Base-by-base conservation (phyloP, 2,113 vertebrate genomes). In the Antigone vipio region DNA sequence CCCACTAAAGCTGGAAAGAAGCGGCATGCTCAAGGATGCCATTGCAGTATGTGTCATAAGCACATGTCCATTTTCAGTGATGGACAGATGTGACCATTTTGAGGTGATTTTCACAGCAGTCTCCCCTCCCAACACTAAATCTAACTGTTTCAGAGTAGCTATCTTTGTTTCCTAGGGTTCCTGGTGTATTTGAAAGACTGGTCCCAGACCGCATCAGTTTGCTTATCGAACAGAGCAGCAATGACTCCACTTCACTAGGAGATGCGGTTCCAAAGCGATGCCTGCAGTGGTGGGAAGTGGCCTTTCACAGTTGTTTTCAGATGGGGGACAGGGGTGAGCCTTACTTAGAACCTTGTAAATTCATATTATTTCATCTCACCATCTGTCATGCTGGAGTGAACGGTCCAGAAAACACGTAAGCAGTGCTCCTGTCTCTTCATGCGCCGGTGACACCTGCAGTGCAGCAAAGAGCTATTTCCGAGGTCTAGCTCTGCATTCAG, bases 381-480 rank as follows among this genome's bases (percentile, higher is more conserved):
- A 85, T 98, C 98, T 85, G 98, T 97, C 91, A 98, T 85, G 67
- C 93, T 94, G 93, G 95, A 91, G 82, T 99, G 98, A 72, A 99
- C 91, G 0, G 98, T 99, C 99, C 99, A 99, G 97, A 99, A 99
- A 86, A 99, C 93, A 32, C 97, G 97, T 75, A 99, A 97, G 96
- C 99, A 99, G 88, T 97, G 98, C 63, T 99, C 98, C 96, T 99
- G 99, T 53, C 98, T 98, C 77, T 98, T 99, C 98, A 98, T 98
- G 91, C 98, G 99, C 34, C 98, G 98, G 80, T 98, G 98, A 81
- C 99, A 99, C 63, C 97, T 99, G 96, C 99, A 99, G 35, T 97
- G 97, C 92, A 98, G 98, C 92, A 99, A 97, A 85, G 98, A 98
- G 80, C 97, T 98, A 67, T 98, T 98, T 92, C 98, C 97, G 9